Base-by-base conservation (phyloP, 2,113 vertebrate species). In the Fulmarus glacialis region DNA sequence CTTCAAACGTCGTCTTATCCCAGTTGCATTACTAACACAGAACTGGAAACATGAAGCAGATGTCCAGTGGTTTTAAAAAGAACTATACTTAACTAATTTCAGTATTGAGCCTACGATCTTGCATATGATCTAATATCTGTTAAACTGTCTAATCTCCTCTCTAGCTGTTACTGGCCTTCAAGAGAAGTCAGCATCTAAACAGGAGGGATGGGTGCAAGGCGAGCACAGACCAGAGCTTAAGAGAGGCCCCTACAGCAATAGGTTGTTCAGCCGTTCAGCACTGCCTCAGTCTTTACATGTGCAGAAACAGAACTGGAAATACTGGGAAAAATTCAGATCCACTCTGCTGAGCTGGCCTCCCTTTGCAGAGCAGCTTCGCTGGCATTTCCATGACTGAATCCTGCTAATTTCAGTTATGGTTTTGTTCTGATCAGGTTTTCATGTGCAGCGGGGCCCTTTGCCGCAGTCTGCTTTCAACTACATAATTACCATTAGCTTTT, bases 371-470 rank as follows among this genome's bases (percentile, higher is more conserved):
- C 56, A 27, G 48, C n/a, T 42, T 53, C 1, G 5, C n/a, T 55
- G 24, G 29, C 1, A 2, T 19, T 32, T 30, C 63, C 2, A 0
- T 42, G 24, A 8, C n/a, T 1, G 5, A 70, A 26, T 48, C 50
- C 56, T 43, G 22, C 40, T 58, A n/a, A 3, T 23, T 71, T 42
- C 42, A 17, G 21, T n/a, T 62, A 18, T 38, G 42, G 32, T 64
- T 79, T 78, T 55, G 15, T 56, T 78, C 30, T 63, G 50, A 24
- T 29, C 36, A 17, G 66, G 50, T 15, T 32, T 64, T 30, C 2
- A 3, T 8, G 47, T 22, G 13, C 27, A 53, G 47, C 17, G 21
- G 40, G 72, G 42, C 56, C 21, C 26, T 70, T 75, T 30, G n/a
- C 52, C 1, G 1, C 30, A 19, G 27, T 38, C 43, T 59, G 32